phyloP scores from a whole-genome alignment of 2,888 invertebrate species.

The Aleiodes leptofemur region DNA sequence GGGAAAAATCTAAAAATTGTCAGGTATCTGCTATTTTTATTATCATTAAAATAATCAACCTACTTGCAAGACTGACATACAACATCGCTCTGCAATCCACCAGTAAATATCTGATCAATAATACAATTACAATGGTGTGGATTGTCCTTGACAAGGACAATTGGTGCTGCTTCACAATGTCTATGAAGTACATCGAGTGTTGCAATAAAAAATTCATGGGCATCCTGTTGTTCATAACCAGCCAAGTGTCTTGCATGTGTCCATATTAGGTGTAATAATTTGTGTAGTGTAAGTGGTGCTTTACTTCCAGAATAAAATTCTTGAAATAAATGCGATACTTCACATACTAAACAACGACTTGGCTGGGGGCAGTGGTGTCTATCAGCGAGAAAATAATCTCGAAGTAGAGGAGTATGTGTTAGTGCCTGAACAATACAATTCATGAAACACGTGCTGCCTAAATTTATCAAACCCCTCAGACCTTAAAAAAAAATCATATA shows the following conservation, averaged over 20 bases:
- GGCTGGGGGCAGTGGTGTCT: conserved; percentile 90
- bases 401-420: conserved; percentile 94
- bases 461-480: conserved; percentile 93
- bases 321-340: conserved; percentile 96
- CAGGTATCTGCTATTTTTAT: too few relatives aligned
- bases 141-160: conserved; percentile 70
- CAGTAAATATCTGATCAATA: conserved; percentile 98
- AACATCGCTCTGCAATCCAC: conserved; percentile 96
- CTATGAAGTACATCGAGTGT: conserved; percentile 94
- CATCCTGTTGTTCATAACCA: conserved; percentile 98
- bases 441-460: conserved; percentile 99
- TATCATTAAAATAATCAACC: conserved; percentile 62
- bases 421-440: conserved; percentile 96
- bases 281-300: conserved; percentile 91
- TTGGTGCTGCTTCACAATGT: conserved; percentile 80
- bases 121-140: conserved; percentile 91
- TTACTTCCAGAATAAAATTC: conserved; percentile 96
- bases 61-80: conserved; percentile 95
- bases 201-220: conserved; percentile 98
- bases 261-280: conserved; percentile 95
- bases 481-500: conserved; percentile 74
- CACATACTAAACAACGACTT: conserved; percentile 94
- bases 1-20: too few relatives aligned
- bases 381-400: conserved; percentile 97
- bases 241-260: conserved; percentile 96